phyloP scores from a whole-genome alignment of 2,888 invertebrate genomes.

The Nudaria mundana region DNA sequence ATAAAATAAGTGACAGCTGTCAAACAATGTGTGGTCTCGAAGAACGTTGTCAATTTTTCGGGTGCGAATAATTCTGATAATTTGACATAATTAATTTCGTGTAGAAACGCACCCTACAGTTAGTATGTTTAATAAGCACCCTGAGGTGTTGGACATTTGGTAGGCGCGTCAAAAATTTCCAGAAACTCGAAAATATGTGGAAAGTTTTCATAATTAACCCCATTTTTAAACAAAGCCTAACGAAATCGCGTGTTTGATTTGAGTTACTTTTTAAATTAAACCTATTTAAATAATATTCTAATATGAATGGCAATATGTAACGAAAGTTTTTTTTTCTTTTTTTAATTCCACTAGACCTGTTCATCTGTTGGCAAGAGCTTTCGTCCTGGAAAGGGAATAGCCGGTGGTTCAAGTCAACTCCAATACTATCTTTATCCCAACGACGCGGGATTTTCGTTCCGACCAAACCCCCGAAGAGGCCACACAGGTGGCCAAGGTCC shows the following conservation, averaged over 20 bases:
- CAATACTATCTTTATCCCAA: neutral
- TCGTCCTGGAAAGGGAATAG: too few species aligned
- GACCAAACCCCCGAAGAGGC: too few species aligned
- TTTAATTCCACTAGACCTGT: too few species aligned
- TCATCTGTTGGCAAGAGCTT: too few species aligned
- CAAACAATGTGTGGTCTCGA: slow-evolving; percentile 47
- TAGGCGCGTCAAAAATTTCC: slow-evolving; percentile 37
- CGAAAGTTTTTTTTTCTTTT: too few species aligned
- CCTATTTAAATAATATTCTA: slow-evolving; percentile 5
- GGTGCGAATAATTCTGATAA: slow-evolving; percentile 27
- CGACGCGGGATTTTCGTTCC: too few species aligned
- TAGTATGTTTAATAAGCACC: slow-evolving; percentile 39
- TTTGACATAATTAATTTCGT: slow-evolving; percentile 41
- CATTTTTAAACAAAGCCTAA: slow-evolving; percentile 22
- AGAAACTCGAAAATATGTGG: too few species aligned
- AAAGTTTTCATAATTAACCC: slow-evolving; percentile 27
- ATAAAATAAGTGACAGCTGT: slow-evolving; percentile 44
- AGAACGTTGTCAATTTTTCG: slow-evolving; percentile 31
- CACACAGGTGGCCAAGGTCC: too few species aligned
- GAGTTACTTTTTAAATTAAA: slow-evolving; percentile 26
- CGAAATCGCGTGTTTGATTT: slow-evolving; percentile 23
- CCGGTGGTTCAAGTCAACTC: too few species aligned
- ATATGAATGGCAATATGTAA: too few species aligned
- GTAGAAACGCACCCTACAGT: slow-evolving; percentile 28
- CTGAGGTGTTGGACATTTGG: slow-evolving; percentile 64